Base-by-base conservation (phyloP, 30 jellyfish, hydroid and myxozoan genomes). In the Phacellophora camtschatica region DNA sequence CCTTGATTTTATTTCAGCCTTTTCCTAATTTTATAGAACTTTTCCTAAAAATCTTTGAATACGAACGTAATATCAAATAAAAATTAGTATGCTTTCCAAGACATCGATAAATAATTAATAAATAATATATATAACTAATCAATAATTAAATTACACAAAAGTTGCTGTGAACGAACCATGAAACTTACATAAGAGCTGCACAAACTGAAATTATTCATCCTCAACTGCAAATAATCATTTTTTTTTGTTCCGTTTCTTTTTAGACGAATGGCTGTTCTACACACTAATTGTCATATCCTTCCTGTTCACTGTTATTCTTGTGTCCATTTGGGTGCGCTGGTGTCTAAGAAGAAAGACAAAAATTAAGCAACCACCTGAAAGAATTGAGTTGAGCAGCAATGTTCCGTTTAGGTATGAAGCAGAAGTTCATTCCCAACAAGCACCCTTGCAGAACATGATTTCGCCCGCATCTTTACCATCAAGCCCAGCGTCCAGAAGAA, bases 391-490 rank as follows among this genome's bases (percentile, higher is more conserved):
- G 29, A 62, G 58, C 16, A 71, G 56, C 83, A 68, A 67, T 11
- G 94, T 80, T 12, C 74, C 66, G 1, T 78, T 80, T 30, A 81
- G 66, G 7, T 88, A 80, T 45, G 69, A 64, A 37, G 84, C 87
- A 11, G 94, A 85, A 29, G 77, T 88, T 11, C 87, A 80, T 23
- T 22, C 72, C 3, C 97, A 88, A 79, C 97, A 88, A 62, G 46
- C 41, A 15, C 97, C 97, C 8, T 1, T 81, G 27, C 51, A 43
- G 11, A 20, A 48, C 69, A 66, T 51, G 15, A 18, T 61, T 31
- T 85, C 90, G 33, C 74, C 81, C 34, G 37, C 48, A 3, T 70
- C 89, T 18, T 45, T 65, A 29, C 89, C 81, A 20, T 16, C 92
- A 16, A 87, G 88, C 31, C 96, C 96, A 4, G 22, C 48, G 12